Evolutionary conservation across 2,113 vertebrate species (phyloP), one percentile per base, ranked within the genome.

Genomic region (Hymenochirus boettgeri): DNA sequence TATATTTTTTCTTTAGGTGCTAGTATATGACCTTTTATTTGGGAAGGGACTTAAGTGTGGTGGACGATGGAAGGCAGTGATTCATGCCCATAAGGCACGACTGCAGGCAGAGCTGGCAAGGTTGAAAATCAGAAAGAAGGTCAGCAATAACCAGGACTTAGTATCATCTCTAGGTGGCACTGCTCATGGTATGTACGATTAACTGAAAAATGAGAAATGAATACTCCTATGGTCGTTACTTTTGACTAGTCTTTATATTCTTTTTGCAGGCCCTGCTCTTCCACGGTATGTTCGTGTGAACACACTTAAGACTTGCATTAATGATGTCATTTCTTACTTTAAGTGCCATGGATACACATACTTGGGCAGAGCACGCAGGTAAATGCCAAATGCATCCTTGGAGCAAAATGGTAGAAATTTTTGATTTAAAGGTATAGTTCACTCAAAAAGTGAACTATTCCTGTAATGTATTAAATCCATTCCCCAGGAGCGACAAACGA

Each of bases 201-300:
- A 27, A 46, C 7, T 1, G 25, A 47, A 5, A 22, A 7, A 12
- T 9, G 17, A 35, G 3, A 9, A 35, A 3, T 35, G 15, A 35
- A 35, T 35, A 35, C 15, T 35, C 15, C 10, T 35, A 12, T 35
- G 33, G 33, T 35, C 10, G 33, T 35, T 35, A 12, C 7, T 7
- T 15, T 3, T 42, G 17, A 42, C 39, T 15, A 7, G 33, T 42
- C 15, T 4, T n/a, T 15, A 42, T 6, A 42, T 6, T 17, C 15
- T 42, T 13, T 42, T 42, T 42, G 1, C 22, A 69, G 65, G 31
- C 5, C 47, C 47, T 31, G 33, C 35, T 11, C n/a, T 97, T 13
- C 96, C 94, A 0, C 91, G 95, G 1, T 99, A 94, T 0, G 84
- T 89, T 37, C 90, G 96, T 0, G 91, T 98, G 27, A 98, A 99